These are phyloP conservation scores for Aphelenchoides besseyi DNA, from an alignment of 1,140 invertebrate genomes.

Conservation along the genomic window DNA sequence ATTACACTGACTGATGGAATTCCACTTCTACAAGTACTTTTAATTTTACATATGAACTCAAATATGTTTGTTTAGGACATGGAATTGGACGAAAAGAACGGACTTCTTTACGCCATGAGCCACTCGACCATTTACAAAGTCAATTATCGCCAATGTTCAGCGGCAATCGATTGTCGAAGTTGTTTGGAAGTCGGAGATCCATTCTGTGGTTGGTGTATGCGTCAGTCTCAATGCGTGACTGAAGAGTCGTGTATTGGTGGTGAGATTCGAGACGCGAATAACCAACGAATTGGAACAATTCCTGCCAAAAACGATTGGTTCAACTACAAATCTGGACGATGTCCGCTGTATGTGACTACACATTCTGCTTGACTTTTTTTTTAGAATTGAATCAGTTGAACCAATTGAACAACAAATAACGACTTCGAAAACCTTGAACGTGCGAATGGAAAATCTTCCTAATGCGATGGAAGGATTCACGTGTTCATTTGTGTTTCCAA, in stretches of 20 bases:
- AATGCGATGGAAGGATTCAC: constrained; percentile 35
- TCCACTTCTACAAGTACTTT: constrained; percentile 27
- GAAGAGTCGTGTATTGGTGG: constrained; percentile 32
- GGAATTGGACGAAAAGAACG: constrained; percentile 53
- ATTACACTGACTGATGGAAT: constrained; percentile 45
- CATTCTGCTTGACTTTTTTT: constrained; percentile 31
- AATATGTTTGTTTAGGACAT: constrained; percentile 39
- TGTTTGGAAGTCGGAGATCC: constrained; percentile 56
- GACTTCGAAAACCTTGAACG: constrained; percentile 45
- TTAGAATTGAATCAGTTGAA: constrained; percentile 53
- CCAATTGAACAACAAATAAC: constrained; percentile 60
- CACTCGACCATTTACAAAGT: constrained; percentile 48
- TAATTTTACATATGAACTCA: neutral
- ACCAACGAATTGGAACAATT: constrained; percentile 23
- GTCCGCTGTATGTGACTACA: constrained; percentile 49
- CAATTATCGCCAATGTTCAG: constrained; percentile 43
- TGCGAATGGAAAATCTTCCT: constrained; percentile 55
- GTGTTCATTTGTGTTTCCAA: constrained; percentile 46
- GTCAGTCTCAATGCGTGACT: constrained; percentile 36
- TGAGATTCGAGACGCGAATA: constrained; percentile 29
- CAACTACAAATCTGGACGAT: constrained; percentile 57
- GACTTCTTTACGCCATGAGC: constrained; percentile 41
- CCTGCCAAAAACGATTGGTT: constrained; percentile 49
- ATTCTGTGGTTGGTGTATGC: constrained; percentile 60
- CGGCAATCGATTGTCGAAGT: constrained; percentile 41